Evolutionary conservation across 1,140 invertebrate species (phyloP).

Genomic region (Saccostrea glomerata): DNA sequence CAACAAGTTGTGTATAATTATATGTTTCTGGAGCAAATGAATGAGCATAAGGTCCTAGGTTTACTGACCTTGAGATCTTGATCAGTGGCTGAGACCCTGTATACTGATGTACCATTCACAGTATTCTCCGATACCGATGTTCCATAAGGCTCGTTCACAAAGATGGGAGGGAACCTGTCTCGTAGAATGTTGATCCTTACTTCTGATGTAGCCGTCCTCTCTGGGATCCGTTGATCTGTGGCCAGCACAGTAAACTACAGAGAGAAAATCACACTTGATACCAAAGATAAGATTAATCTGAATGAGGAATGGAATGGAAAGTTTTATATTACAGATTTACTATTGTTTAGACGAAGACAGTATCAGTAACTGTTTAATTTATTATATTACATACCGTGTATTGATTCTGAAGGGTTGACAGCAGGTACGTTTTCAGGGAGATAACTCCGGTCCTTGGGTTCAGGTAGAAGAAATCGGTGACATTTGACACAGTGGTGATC

Average conservation of each 20-base stretch:
- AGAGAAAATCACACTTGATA: not conserved
- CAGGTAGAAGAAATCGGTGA: constrained; percentile 52
- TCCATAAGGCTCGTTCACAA: constrained; percentile 51
- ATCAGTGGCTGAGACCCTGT: constrained; percentile 63
- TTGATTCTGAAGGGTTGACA: constrained; percentile 42
- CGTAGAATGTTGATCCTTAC: constrained; percentile 60
- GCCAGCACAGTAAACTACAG: constrained; percentile 78
- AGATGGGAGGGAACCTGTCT: constrained; percentile 61
- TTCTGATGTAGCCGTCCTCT: constrained; percentile 82
- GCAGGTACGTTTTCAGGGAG: constrained; percentile 58
- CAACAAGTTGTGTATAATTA: not conserved
- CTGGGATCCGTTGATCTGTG: constrained; percentile 89
- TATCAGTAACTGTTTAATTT: not conserved
- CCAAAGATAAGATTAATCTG: no score
- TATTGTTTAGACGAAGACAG: not conserved
- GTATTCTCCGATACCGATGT: constrained; percentile 50
- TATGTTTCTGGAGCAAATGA: not conserved
- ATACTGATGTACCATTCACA: constrained; percentile 50
- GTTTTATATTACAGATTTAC: no score
- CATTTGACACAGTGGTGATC: constrained; percentile 43
- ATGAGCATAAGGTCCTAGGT: no score
- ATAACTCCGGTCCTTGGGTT: constrained; percentile 61
- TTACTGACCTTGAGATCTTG: constrained; percentile 58
- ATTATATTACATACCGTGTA: constrained; percentile 54
- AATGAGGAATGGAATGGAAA: no score